Base-by-base conservation (phyloP, 2,797 vertebrate species). In the Notolepis coatsorum region DNA sequence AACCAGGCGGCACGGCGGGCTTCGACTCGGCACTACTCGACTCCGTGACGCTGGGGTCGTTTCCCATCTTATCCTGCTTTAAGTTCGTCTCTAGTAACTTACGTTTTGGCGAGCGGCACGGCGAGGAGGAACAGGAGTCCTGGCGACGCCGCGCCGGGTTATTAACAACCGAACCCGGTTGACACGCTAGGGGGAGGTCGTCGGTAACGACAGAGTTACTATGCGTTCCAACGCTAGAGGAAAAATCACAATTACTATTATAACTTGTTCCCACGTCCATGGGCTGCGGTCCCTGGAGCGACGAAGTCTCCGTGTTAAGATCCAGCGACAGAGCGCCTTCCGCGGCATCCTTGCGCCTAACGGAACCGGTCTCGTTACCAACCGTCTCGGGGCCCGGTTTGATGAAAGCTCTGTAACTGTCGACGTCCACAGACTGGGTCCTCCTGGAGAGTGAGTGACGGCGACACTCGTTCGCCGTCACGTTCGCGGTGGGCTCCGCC, bases 401-500 rank as follows among this genome's bases (percentile, higher is more conserved):
- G 15, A 77, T 66, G 3, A 75, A 68, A 15, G 74, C 69, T 39
- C 63, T 71, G 48, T 80, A 82, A 15, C 60, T 54, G 55, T 79
- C 68, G 17, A 62, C 27, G 27, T 70, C 68, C 28, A 60, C 49
- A 21, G 59, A 68, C 38, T 59, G 61, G 49, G 62, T 38, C 49
- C 52, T 30, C 5, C 24, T 39, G 3, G 73, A 30, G n/a, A n/a
- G 65, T 24, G 50, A 75, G 33, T 85, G 64, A 4, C 35, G 38
- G 49, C 42, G 67, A 41, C 71, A 73, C 18, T 73, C 63, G 47
- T 28, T 42, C 7, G 72, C 75, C 1, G 85, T 84, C 18, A 61
- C 71, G 43, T 85, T 84, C 9, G 75, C 79, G 12, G 71, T 82
- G 15, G 89, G 83, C 66, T 88, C 85, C 2, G 84, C 86, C 20